Conservation (phyloP, 2,888 invertebrate genomes). For the Selenia dentaria region DNA sequence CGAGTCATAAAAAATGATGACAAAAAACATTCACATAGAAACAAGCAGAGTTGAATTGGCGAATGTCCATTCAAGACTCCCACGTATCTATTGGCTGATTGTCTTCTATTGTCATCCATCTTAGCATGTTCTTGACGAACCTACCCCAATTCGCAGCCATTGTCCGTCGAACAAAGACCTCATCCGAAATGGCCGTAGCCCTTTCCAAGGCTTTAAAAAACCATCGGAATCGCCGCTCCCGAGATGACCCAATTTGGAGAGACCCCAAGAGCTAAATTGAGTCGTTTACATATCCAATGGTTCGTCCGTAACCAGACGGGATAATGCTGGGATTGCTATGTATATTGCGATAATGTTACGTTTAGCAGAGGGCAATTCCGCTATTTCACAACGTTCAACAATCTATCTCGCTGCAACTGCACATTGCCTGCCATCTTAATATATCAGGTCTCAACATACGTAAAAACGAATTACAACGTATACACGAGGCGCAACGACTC, state of each 20-base stretch:
- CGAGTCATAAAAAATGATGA: no score
- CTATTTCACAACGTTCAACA: no score
- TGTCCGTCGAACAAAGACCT: slow-evolving; percentile 68
- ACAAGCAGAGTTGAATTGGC: neutral
- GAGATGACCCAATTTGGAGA: slow-evolving; percentile 54
- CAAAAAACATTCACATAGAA: neutral
- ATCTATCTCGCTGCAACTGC: no score
- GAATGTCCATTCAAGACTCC: slow-evolving; percentile 21
- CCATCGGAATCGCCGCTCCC: slow-evolving; percentile 27
- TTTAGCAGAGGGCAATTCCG: no score
- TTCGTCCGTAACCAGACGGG: slow-evolving; percentile 32
- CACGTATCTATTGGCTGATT: slow-evolving; percentile 43
- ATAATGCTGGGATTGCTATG: slow-evolving; percentile 36
- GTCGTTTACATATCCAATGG: slow-evolving; percentile 48
- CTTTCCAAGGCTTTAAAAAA: slow-evolving; percentile 37
- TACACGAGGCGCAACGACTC: no score
- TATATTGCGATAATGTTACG: slow-evolving; percentile 16
- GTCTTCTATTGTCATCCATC: slow-evolving; percentile 60
- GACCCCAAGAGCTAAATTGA: slow-evolving; percentile 51
- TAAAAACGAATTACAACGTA: no score
- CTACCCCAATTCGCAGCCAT: slow-evolving; percentile 70
- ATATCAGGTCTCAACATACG: no score
- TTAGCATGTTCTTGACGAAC: slow-evolving; percentile 54
- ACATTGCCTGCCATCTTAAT: no score
- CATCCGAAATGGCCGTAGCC: slow-evolving; percentile 50